These are phyloP conservation scores for Rhincodon typus DNA, from an alignment of 2,797 vertebrate species.

Conservation along the genomic window DNA sequence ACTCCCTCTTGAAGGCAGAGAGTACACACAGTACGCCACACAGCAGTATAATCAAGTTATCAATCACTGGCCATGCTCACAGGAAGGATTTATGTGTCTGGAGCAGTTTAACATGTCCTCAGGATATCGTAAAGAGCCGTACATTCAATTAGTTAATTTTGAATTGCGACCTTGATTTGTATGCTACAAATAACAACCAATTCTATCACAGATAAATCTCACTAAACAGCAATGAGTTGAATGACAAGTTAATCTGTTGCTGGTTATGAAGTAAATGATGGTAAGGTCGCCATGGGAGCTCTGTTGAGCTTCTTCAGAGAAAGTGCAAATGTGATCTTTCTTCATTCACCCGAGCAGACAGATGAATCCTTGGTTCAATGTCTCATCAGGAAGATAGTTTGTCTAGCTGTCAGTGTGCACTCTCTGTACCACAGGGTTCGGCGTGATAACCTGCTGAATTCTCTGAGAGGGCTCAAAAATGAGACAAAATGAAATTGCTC, in stretches of 20 bases:
- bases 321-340: not conserved
- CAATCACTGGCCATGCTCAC: not conserved
- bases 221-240: not conserved
- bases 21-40: no score
- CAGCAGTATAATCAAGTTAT: not conserved
- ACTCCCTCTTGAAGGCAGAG: not conserved
- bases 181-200: not conserved
- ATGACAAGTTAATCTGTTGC: not conserved
- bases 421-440: no score
- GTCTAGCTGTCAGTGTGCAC: not conserved
- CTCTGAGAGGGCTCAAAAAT: not conserved
- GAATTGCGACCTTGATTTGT: not conserved
- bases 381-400: not conserved
- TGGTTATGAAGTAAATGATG: not conserved
- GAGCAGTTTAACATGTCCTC: no score
- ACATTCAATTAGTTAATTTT: not conserved
- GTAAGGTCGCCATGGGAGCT: not conserved
- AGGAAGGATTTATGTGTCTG: not conserved
- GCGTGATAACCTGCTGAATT: not conserved
- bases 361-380: not conserved
- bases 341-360: not conserved
- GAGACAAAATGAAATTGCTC: not conserved
- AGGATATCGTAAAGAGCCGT: not conserved
- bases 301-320: not conserved
- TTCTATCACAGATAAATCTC: not conserved